These are phyloP conservation scores for honey bee (Apis mellifera) DNA, from an alignment of 1,140 invertebrate species.

Conservation along the genomic window Amel_HAv3.1 CM009937.2:10367001-10367500, in stretches of 20 bases:
- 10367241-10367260: slow-evolving; percentile 15
- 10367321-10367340: slow-evolving; percentile 67
- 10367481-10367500: slow-evolving; percentile 74
- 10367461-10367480: slow-evolving; percentile 25
- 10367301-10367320: slow-evolving; percentile 28
- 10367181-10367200: no score
- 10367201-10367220: not conserved
- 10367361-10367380: slow-evolving; percentile 75
- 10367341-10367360: slow-evolving; percentile 72
- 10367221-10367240: slow-evolving; percentile 8
- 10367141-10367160: not conserved
- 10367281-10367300: not conserved
- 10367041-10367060: no score
- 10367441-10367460: slow-evolving; percentile 33
- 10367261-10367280: not conserved
- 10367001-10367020: not conserved
- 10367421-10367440: slow-evolving; percentile 45
- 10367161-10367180: not conserved
- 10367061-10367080: no score
- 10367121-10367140: not conserved
- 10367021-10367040: not conserved
- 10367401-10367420: slow-evolving; percentile 58
- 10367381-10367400: slow-evolving; percentile 70
- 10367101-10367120: no score
- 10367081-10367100: no score